Evolutionary conservation across 2,797 vertebrate species (phyloP), one percentile per base, ranked within the genome.

Genomic region (Melanotaenia pygmaea): DNA sequence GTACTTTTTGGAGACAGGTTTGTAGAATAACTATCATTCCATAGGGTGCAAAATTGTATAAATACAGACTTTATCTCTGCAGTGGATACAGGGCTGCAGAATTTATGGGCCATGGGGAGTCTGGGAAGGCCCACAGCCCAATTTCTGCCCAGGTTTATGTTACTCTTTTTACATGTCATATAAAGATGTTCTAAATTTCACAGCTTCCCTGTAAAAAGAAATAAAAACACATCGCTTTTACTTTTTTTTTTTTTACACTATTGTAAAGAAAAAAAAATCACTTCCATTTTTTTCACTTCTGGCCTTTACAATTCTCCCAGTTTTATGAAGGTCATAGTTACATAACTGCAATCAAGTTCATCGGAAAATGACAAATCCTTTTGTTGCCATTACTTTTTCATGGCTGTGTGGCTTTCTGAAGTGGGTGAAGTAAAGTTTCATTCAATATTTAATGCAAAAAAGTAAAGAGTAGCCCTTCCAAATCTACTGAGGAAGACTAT

Each of bases 361-460:
- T 47, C 58, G 28, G 72, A 79, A 76, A 86, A 91, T 76, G 80
- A 89, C 86, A 81, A 85, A 90, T 86, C 85, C 26, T 78, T 92
- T 91, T 91, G 88, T 90, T 83, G 69, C 59, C 81, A 92, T 94
- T 86, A 91, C 61, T 91, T 91, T 91, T 93, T 92, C n/a, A 93
- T 93, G 70, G 37, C 34, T 54, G 74, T 59, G 68, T 40, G 70
- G 58, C 62, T 88, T 80, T 85, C 28, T 20, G 32, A 78, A 82
- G 81, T 28, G 40, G 67, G 40, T 57, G 70, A 85, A 85, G 76
- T 75, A 79, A 85, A 72, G 53, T 89, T 86, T 87, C 76, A 90
- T 90, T 81, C 76, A 92, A 86, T 86, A 91, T 90, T 92, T 72
- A 93, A 70, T 62, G 68, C 37, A 30, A 45, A 1, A 62, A 63